Conservation (phyloP, 2,888 invertebrate genomes). For the Caenorhabditis sp. region DNA sequence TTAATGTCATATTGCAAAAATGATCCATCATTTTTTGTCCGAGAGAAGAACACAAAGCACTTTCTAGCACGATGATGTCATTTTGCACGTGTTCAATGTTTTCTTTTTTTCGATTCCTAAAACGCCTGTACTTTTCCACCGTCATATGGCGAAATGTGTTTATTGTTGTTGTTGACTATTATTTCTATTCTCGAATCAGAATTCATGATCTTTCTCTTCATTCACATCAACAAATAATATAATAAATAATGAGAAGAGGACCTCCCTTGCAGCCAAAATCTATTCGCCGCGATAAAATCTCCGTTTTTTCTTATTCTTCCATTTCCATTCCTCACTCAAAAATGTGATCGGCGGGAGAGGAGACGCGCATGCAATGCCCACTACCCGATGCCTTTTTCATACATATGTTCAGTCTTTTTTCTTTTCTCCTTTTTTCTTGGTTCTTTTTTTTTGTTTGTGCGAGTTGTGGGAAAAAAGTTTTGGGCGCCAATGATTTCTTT, state of each 20-base stretch:
- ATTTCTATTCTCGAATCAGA: neutral
- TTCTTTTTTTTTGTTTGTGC: neutral
- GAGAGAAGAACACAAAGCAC: too few relatives aligned
- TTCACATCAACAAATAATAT: neutral
- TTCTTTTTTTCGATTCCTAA: too few relatives aligned
- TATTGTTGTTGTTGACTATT: neutral
- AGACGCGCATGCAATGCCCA: neutral
- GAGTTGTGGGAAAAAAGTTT: neutral
- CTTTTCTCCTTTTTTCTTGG: neutral
- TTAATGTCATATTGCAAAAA: too few relatives aligned
- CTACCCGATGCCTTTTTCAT: too few relatives aligned
- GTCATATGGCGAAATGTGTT: neutral
- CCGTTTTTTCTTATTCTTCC: neutral
- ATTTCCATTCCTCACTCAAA: neutral
- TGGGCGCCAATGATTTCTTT: too few relatives aligned
- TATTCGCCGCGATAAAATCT: neutral
- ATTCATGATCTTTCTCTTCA: neutral
- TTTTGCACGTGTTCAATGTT: too few relatives aligned
- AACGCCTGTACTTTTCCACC: too few relatives aligned
- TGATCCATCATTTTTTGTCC: too few relatives aligned
- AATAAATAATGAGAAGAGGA: neutral
- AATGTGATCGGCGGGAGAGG: neutral
- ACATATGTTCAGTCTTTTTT: too few relatives aligned
- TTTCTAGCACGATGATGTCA: too few relatives aligned
- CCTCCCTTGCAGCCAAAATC: neutral